phyloP scores from a whole-genome alignment of 2,888 invertebrate genomes.

The Chrysodeixis includens region DNA sequence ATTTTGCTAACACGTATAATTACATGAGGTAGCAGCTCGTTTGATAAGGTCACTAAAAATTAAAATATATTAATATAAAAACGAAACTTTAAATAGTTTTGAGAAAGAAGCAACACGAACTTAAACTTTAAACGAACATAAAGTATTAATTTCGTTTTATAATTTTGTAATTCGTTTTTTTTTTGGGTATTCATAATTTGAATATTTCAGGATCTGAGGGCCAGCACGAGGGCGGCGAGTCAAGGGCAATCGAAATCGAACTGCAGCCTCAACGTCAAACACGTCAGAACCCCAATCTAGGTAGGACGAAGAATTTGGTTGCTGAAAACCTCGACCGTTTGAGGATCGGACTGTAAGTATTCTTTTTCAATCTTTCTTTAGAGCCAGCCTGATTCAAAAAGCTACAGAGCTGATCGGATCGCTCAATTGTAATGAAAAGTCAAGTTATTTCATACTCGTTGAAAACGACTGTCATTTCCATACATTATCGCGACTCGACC shows the following conservation, averaged over 20 bases:
- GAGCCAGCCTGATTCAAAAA: not conserved
- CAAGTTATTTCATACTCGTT: too few relatives aligned
- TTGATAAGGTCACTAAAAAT: not conserved
- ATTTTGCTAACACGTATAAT: not conserved
- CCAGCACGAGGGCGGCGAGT: slow-evolving; percentile 59
- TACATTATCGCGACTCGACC: too few relatives aligned
- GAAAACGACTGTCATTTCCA: too few relatives aligned
- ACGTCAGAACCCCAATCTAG: slow-evolving; percentile 82
- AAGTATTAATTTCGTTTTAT: too few relatives aligned
- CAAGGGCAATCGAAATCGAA: slow-evolving; percentile 39
- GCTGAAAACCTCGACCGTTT: slow-evolving; percentile 73
- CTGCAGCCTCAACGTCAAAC: slow-evolving; percentile 71
- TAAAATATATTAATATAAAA: too few relatives aligned
- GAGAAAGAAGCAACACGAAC: too few relatives aligned
- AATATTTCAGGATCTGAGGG: slow-evolving; percentile 39
- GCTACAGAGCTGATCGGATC: too few relatives aligned
- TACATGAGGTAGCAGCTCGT: not conserved
- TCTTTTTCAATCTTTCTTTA: not conserved
- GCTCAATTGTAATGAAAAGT: too few relatives aligned
- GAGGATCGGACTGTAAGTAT: slow-evolving; percentile 76
- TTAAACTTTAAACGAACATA: too few relatives aligned
- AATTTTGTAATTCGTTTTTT: not conserved
- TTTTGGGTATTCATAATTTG: not conserved
- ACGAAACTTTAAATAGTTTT: too few relatives aligned
- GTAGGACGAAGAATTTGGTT: slow-evolving; percentile 76